phyloP scores from a whole-genome alignment of 35 echinoderm and acorn worm genomes.

The Holothuria glaberrima region DNA sequence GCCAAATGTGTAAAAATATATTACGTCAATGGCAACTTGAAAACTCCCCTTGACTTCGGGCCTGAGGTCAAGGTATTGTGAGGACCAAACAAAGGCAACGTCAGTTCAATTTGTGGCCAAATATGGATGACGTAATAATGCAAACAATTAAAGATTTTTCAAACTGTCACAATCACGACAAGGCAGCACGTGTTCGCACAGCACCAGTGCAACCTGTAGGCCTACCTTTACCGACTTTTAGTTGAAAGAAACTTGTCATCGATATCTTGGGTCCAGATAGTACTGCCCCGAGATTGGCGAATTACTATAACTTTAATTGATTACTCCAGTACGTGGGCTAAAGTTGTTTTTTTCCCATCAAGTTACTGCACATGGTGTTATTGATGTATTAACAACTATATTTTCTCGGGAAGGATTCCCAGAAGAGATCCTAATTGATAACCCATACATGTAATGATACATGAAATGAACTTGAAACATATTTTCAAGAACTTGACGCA shows the following conservation, averaged over 20 bases:
- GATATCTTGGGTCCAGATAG: slow-evolving; percentile 52
- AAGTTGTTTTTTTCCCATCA: not conserved
- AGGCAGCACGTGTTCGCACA: not conserved
- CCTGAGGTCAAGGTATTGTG: slow-evolving; percentile 35
- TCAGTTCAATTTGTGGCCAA: slow-evolving; percentile 36
- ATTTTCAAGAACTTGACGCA: not conserved
- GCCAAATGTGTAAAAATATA: too few species aligned
- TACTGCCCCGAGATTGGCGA: slow-evolving; percentile 17
- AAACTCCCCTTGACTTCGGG: too few species aligned
- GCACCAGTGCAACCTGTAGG: slow-evolving; percentile 27
- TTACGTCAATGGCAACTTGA: too few species aligned
- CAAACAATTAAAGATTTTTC: slow-evolving; percentile 33
- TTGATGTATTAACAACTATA: not conserved
- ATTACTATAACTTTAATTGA: slow-evolving; percentile 39
- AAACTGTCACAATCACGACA: slow-evolving; percentile 38
- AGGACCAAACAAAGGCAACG: slow-evolving; percentile 34
- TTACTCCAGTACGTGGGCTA: not conserved
- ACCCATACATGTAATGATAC: not conserved
- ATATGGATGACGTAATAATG: slow-evolving; percentile 41
- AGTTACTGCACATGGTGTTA: not conserved
- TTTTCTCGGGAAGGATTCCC: slow-evolving; percentile 25
- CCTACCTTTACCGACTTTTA: not conserved
- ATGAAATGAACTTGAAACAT: slow-evolving; percentile 14
- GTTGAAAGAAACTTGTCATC: slow-evolving; percentile 44
- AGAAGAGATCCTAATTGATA: not conserved